Conservation (phyloP, 2,797 vertebrate species). For the Erpetoichthys calabaricus region DNA sequence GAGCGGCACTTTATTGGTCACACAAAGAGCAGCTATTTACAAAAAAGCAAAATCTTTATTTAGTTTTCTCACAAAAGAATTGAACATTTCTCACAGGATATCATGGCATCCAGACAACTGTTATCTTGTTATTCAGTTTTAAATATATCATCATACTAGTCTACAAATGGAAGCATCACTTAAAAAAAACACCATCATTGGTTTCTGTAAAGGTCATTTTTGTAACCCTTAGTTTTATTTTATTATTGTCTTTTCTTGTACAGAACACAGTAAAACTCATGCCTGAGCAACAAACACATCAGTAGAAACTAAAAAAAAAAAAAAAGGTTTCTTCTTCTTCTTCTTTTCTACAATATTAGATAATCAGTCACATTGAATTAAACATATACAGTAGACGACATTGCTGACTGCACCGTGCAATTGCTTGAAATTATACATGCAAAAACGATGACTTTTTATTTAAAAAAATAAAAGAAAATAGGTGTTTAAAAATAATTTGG, state of each 20-base stretch:
- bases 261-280: conserved; percentile 66
- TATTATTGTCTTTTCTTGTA: conserved; percentile 19
- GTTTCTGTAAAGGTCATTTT: conserved; percentile 27
- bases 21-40: conserved; percentile 71
- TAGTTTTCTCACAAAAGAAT: conserved; percentile 62
- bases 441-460: conserved; percentile 45
- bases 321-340: conserved; percentile 37
- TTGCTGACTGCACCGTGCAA: conserved; percentile 64
- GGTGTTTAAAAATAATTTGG: conserved; percentile 36
- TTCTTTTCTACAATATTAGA: conserved; percentile 20
- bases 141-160: conserved; percentile 69
- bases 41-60: conserved; percentile 53
- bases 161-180: conserved; percentile 62
- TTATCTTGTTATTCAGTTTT: conserved; percentile 42
- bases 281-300: conserved; percentile 56
- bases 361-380: conserved; percentile 28
- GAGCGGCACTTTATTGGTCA: conserved; percentile 73
- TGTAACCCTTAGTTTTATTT: conserved; percentile 19
- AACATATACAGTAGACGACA: conserved; percentile 51
- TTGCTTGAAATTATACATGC: conserved; percentile 72
- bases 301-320: conserved; percentile 38
- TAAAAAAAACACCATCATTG: conserved; percentile 26
- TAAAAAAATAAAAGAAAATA: conserved; percentile 36
- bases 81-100: conserved; percentile 75
- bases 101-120: conserved; percentile 73